A percentile compares a stretch with the other conserved stretches of the same genome.
phyloP scores from a whole-genome alignment of 2,113 vertebrate genomes.

The Anthoscopus minutus region DNA sequence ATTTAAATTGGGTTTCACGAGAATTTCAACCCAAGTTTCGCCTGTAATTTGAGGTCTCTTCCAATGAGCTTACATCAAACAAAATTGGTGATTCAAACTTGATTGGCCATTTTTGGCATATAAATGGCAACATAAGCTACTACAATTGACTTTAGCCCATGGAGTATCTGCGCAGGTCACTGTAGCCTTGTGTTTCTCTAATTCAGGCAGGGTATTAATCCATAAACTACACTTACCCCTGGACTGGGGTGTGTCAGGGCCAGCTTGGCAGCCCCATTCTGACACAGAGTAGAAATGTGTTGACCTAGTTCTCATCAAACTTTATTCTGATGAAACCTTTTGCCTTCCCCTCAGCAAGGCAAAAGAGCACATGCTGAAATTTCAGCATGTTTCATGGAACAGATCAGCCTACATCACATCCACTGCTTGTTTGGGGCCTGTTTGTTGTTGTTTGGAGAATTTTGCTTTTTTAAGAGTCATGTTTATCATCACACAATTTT shows the following conservation, averaged over 20 bases:
- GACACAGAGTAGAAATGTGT: neutral
- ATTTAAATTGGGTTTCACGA: neutral
- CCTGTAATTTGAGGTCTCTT: neutral
- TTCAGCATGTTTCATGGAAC: neutral
- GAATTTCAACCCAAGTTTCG: neutral
- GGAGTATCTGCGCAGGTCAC: neutral
- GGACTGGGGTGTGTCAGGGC: neutral
- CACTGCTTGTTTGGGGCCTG: rapidly evolving
- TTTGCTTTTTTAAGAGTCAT: neutral
- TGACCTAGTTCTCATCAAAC: neutral
- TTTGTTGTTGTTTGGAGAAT: neutral
- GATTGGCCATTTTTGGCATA: neutral
- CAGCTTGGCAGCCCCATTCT: neutral
- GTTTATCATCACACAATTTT: neutral
- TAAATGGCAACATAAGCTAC: neutral
- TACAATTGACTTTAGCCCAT: neutral
- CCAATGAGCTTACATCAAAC: neutral
- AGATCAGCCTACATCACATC: neutral
- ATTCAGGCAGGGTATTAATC: neutral
- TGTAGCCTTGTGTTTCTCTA: neutral
- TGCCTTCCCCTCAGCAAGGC: neutral
- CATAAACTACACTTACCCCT: neutral
- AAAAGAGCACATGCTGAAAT: neutral
- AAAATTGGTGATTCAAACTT: neutral
- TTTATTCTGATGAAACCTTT: neutral